Conservation (phyloP, 35 echinoderm and acorn worm genomes). For the Chiridota heheva region DNA sequence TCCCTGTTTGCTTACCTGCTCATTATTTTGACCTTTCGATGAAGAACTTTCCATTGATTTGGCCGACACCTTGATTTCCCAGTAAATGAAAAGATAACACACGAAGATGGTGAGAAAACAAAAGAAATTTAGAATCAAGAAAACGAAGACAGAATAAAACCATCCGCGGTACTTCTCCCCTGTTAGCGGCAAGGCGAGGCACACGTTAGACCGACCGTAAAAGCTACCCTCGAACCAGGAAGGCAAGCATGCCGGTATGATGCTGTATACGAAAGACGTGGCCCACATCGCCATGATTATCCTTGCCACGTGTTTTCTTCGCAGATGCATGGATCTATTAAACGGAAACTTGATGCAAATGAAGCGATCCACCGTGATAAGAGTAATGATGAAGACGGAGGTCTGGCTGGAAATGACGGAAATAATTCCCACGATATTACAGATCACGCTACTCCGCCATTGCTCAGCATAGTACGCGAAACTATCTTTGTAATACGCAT, state of each 20-base stretch:
- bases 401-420: conserved; percentile 60
- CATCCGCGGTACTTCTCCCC: conserved; percentile 43
- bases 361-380: conserved; percentile 54
- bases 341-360: conserved; percentile 44
- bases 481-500: conserved; percentile 41
- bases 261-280: conserved; percentile 55
- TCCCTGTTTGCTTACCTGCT: too few relatives aligned
- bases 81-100: conserved; percentile 57
- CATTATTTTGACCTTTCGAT: conserved; percentile 49
- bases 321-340: conserved; percentile 14
- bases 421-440: conserved; percentile 47
- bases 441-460: conserved; percentile 49
- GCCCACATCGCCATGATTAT: too few relatives aligned
- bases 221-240: conserved; percentile 55
- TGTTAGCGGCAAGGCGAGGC: conserved; percentile 58
- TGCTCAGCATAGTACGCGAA: conserved; percentile 37
- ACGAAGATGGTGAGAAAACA: conserved; percentile 65
- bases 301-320: too few relatives aligned
- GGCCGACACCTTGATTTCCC: too few relatives aligned
- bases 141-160: conserved; percentile 63
- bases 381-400: conserved; percentile 62
- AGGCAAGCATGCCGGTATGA: conserved; percentile 34
- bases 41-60: too few relatives aligned
- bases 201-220: conserved; percentile 73
- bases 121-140: conserved; percentile 61